Percentiles rank a stretch among this genome's conserved stretches.
phyloP scores from a whole-genome alignment of 2,888 invertebrate genomes.

The Ennomos erosarius region DNA sequence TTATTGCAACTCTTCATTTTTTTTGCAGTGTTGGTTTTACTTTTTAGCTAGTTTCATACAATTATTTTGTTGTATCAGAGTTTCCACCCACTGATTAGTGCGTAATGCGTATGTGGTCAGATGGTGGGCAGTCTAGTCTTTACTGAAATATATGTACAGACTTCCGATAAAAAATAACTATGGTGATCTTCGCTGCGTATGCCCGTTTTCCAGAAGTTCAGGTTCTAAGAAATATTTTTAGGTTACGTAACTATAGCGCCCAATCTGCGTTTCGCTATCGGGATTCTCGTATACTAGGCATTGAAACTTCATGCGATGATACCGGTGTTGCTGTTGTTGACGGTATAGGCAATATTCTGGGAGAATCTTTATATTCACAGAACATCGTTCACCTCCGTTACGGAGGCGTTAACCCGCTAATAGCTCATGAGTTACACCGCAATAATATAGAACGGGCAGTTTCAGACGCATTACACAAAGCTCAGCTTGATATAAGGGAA shows the following conservation, averaged over 20 bases:
- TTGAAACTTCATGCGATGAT: constrained; percentile 99
- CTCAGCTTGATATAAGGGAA: constrained; percentile 86
- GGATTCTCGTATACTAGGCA: constrained; percentile 88
- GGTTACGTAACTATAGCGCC: constrained; percentile 14
- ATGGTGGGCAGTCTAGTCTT: too few relatives aligned
- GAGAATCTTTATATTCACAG: constrained; percentile 94
- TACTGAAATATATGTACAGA: too few relatives aligned
- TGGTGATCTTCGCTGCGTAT: background rate
- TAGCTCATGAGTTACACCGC: constrained; percentile 93
- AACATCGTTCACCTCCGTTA: constrained; percentile 88
- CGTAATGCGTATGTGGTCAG: too few relatives aligned
- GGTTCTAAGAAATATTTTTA: background rate
- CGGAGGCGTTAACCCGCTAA: constrained; percentile 95
- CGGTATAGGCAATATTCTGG: constrained; percentile 88
- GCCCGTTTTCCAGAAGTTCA: constrained; percentile 2
- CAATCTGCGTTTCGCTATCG: constrained; percentile 18
- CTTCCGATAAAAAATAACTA: too few relatives aligned
- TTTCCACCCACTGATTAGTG: too few relatives aligned
- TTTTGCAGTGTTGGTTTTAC: too few relatives aligned
- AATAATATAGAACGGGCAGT: constrained; percentile 91
- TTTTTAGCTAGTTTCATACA: too few relatives aligned
- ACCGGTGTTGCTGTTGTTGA: constrained; percentile 96
- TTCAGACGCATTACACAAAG: constrained; percentile 86
- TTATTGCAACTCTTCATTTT: too few relatives aligned
- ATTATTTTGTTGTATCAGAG: too few relatives aligned